phyloP scores from a whole-genome alignment of 2,888 invertebrate species.

The Ochropleura leucogaster region DNA sequence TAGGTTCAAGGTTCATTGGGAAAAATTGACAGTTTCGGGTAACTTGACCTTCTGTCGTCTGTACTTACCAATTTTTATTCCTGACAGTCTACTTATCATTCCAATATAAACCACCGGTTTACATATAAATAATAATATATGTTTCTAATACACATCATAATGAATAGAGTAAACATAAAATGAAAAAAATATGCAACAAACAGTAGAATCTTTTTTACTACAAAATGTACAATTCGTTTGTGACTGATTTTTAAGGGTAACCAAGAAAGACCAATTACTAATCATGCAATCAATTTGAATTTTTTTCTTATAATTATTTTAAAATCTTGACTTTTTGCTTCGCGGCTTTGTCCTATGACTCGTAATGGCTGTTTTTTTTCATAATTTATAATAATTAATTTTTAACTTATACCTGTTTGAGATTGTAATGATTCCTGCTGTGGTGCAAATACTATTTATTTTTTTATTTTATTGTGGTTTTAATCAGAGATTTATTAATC shows the following conservation, averaged over 20 bases:
- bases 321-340: conserved; percentile 13
- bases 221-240: background rate
- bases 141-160: background rate
- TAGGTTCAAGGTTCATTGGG: too few relatives aligned
- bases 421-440: conserved; percentile 41
- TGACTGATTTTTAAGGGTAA: background rate
- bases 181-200: background rate
- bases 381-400: conserved; percentile 4
- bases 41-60: too few relatives aligned
- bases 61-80: conserved; percentile 39
- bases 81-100: conserved; percentile 46
- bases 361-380: conserved; percentile 30
- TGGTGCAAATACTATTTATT: conserved; percentile 54
- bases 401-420: conserved; percentile 27
- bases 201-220: background rate
- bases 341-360: conserved; percentile 16
- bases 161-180: background rate
- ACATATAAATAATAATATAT: background rate
- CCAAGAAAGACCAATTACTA: background rate
- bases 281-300: background rate
- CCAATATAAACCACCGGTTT: conserved; percentile 55
- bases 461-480: conserved; percentile 24
- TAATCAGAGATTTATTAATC: conserved; percentile 38
- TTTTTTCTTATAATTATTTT: background rate
- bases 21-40: too few relatives aligned